Evolutionary conservation across 2,888 invertebrate species (phyloP).

Genomic region (Eupelmus urozonus): DNA sequence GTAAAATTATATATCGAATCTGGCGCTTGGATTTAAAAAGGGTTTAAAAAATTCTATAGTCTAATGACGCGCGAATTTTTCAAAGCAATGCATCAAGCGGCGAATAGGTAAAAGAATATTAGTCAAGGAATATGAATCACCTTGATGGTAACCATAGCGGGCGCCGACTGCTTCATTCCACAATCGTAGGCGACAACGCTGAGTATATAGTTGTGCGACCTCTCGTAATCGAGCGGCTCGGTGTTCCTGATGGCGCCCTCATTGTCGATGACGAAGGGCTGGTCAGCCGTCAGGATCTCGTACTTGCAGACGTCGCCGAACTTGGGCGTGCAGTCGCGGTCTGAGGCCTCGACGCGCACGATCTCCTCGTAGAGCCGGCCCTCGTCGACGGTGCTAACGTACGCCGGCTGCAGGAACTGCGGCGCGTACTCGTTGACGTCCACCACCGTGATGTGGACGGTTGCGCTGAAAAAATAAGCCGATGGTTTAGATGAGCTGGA

Average conservation of each 20-base stretch:
- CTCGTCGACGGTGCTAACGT: slow-evolving; percentile 94
- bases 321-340: slow-evolving; percentile 96
- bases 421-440: slow-evolving; percentile 98
- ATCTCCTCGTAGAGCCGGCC: slow-evolving; percentile 94
- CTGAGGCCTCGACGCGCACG: slow-evolving; percentile 93
- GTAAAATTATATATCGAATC: too few species aligned
- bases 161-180: slow-evolving; percentile 95
- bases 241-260: slow-evolving; percentile 96
- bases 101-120: not conserved
- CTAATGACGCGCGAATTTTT: too few species aligned
- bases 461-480: slow-evolving; percentile 83
- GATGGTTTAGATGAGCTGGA: too few species aligned
- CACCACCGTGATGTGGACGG: slow-evolving; percentile 95
- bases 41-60: too few species aligned
- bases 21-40: too few species aligned
- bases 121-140: slow-evolving; percentile 22
- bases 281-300: slow-evolving; percentile 94
- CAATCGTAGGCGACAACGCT: slow-evolving; percentile 98
- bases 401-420: slow-evolving; percentile 92
- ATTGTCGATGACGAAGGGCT: slow-evolving; percentile 93
- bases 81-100: not conserved
- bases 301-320: slow-evolving; percentile 98
- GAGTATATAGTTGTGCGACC: slow-evolving; percentile 96
- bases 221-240: slow-evolving; percentile 93
- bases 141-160: slow-evolving; percentile 97